Evolutionary conservation across 2,797 vertebrate genomes (phyloP).

Genomic region (Semotilus atromaculatus): DNA sequence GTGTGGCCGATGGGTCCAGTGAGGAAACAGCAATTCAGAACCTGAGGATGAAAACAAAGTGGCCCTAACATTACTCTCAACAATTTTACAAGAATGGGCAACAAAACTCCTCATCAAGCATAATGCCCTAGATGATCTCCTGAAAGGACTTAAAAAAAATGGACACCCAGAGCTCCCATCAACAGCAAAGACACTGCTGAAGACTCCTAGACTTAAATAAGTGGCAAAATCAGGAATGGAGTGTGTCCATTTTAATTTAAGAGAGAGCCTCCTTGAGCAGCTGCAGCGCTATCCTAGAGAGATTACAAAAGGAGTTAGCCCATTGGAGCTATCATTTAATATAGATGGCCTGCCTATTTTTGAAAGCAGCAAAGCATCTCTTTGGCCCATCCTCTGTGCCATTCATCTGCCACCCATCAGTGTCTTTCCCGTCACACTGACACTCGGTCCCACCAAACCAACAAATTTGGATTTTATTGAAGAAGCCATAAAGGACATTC

Average conservation of each 20-base stretch:
- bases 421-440: slow-evolving; percentile 1
- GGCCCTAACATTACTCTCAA: not conserved
- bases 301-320: not conserved
- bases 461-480: not conserved
- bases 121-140: not conserved
- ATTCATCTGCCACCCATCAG: not conserved
- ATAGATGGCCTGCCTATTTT: not conserved
- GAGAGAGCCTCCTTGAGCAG: not conserved
- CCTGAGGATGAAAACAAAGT: not conserved
- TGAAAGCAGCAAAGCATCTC: not conserved
- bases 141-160: not conserved
- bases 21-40: not conserved
- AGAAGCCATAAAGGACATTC: not conserved
- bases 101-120: not conserved
- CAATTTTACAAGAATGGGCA: not conserved
- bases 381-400: slow-evolving; percentile 18
- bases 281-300: not conserved
- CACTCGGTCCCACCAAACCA: slow-evolving; percentile 11
- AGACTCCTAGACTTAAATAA: not conserved
- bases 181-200: slow-evolving; percentile 1
- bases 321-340: not conserved
- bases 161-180: not conserved
- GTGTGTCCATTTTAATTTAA: slow-evolving; percentile 6
- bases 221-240: not conserved
- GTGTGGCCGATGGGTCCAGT: not conserved